These are phyloP conservation scores for Pogonocichla stellata DNA, from an alignment of 2,113 vertebrate species.

Conservation along the genomic window DNA sequence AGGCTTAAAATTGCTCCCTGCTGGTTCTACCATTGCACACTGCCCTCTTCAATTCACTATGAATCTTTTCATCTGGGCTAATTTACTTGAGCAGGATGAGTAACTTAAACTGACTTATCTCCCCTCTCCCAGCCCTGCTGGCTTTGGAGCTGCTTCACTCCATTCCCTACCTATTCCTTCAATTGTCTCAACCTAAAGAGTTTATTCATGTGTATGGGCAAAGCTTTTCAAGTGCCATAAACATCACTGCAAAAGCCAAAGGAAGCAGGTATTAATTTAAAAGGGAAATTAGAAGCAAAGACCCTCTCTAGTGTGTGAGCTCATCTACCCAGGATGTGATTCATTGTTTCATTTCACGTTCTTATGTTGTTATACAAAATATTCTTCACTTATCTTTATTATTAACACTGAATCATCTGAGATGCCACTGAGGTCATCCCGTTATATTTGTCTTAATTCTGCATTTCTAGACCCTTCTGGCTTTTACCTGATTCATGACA, in stretches of 20 bases:
- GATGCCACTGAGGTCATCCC: not conserved
- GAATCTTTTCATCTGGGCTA: not conserved
- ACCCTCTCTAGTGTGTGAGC: not conserved
- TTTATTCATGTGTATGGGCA: not conserved
- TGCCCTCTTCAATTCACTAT: not conserved
- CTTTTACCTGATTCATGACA: not conserved
- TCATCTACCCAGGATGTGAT: not conserved
- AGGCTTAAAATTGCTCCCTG: constrained; percentile 32
- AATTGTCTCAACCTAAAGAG: not conserved
- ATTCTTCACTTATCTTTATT: not conserved
- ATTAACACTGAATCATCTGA: not conserved
- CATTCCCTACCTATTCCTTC: not conserved
- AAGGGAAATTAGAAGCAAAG: not conserved
- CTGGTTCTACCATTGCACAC: not conserved
- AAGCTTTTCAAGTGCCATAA: not conserved
- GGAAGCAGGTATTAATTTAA: not conserved
- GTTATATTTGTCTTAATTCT: not conserved
- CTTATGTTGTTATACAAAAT: not conserved
- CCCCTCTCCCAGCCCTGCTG: not conserved
- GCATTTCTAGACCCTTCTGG: not conserved
- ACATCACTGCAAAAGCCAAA: not conserved
- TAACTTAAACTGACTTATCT: not conserved
- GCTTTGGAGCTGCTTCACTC: not conserved
- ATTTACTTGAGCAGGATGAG: constrained; percentile 2
- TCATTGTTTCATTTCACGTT: not conserved